phyloP scores from a whole-genome alignment of 2,797 vertebrate species.

The Gymnothorax javanicus region DNA sequence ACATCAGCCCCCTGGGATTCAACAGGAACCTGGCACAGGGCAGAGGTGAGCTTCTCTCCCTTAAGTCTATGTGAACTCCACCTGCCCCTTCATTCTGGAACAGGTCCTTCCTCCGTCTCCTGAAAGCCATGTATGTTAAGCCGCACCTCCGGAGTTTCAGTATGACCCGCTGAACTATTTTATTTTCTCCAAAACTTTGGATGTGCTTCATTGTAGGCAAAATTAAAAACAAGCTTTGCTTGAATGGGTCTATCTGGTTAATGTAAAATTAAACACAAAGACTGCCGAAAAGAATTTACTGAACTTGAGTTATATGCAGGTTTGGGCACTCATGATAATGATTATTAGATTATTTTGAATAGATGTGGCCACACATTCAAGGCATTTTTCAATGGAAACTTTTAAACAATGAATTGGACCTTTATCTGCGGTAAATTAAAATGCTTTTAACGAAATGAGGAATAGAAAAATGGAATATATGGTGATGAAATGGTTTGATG shows the following conservation, averaged over 20 bases:
- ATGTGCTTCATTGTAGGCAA: no score
- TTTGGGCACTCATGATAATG: background rate
- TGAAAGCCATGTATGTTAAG: no score
- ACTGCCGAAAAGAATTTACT: background rate
- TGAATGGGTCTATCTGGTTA: background rate
- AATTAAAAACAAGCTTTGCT: background rate
- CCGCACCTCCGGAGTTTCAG: no score
- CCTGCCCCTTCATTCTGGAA: no score
- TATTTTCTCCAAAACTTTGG: no score
- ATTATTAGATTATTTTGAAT: background rate
- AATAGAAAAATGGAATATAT: background rate
- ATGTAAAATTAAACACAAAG: background rate
- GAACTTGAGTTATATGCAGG: background rate
- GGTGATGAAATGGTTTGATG: background rate
- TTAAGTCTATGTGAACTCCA: background rate
- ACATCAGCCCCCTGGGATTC: conserved; percentile 95
- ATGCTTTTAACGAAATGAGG: background rate
- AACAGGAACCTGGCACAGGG: conserved; percentile 95
- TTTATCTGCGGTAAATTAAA: background rate
- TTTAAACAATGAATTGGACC: background rate
- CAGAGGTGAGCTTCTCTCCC: conserved; percentile 78
- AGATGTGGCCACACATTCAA: background rate
- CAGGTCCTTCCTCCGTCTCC: no score
- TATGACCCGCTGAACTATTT: no score
- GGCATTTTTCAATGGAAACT: background rate